Percentiles rank a stretch among this genome's conserved stretches.
These are phyloP conservation scores for Athripsodes cinereus DNA, from an alignment of 2,888 invertebrate species.

Conservation along the genomic window DNA sequence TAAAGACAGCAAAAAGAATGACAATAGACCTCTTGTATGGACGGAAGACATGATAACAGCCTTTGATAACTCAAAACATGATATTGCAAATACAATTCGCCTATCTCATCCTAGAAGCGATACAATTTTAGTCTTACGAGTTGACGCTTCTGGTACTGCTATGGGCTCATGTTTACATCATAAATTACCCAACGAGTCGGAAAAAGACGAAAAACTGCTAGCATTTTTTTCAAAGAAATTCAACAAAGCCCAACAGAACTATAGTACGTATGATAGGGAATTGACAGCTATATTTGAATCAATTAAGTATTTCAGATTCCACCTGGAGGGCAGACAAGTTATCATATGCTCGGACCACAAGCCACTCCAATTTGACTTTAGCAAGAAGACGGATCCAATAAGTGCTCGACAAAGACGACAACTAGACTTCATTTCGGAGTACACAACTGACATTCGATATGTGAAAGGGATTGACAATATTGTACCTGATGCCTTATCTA, in stretches of 20 bases:
- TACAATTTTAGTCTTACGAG: constrained; percentile 30
- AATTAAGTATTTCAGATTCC: constrained; percentile 33
- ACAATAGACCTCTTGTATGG: constrained; percentile 10
- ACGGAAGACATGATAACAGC: constrained; percentile 26
- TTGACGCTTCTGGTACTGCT: constrained; percentile 35
- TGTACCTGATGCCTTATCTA: constrained; percentile 33
- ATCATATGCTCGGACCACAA: constrained; percentile 35
- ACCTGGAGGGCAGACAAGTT: constrained; percentile 34
- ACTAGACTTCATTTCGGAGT: constrained; percentile 33
- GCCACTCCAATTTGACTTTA: constrained; percentile 33
- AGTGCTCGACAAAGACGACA: constrained; percentile 34
- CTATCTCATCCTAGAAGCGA: constrained; percentile 32
- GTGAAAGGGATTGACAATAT: constrained; percentile 32
- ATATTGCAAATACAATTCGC: constrained; percentile 30
- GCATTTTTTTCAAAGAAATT: constrained; percentile 35
- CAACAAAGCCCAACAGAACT: constrained; percentile 31
- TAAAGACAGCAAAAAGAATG: background rate
- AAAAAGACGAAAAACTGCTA: constrained; percentile 32
- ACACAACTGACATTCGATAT: constrained; percentile 33
- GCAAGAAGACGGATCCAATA: constrained; percentile 30
- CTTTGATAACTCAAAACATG: constrained; percentile 30
- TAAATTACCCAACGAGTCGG: background rate
- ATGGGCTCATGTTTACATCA: constrained; percentile 37
- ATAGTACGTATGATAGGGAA: constrained; percentile 36
- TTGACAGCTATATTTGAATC: constrained; percentile 35